Percentiles rank a stretch among this genome's conserved stretches.
These are phyloP conservation scores for Oreochromis aureus DNA, from an alignment of 2,113 vertebrate genomes.

Conservation along the genomic window DNA sequence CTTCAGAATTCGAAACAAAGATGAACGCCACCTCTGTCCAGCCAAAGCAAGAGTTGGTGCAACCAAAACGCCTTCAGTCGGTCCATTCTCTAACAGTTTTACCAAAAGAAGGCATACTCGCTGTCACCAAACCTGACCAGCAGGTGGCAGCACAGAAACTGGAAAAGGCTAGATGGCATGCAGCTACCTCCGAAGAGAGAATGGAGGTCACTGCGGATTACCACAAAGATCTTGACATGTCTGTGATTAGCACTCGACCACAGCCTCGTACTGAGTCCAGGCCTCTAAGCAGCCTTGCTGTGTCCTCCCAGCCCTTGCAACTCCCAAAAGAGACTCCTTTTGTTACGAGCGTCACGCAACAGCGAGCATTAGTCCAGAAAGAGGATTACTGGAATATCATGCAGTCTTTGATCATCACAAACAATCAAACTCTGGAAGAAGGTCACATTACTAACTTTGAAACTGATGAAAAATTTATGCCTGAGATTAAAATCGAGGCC, in stretches of 20 bases:
- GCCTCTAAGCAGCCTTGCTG: slow-evolving; percentile 37
- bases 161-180: slow-evolving; percentile 61
- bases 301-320: slow-evolving; percentile 53
- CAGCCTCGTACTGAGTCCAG: slow-evolving; percentile 45
- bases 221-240: slow-evolving; percentile 51
- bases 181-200: slow-evolving; percentile 62
- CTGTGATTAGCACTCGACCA: slow-evolving; percentile 22
- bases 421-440: slow-evolving; percentile 62
- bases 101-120: slow-evolving; percentile 69
- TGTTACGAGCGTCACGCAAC: slow-evolving; percentile 21
- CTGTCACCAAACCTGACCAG: slow-evolving; percentile 45
- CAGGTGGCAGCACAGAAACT: slow-evolving; percentile 56
- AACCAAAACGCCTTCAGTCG: slow-evolving; percentile 63
- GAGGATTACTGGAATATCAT: slow-evolving; percentile 68
- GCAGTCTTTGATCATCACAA: slow-evolving; percentile 60
- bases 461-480: slow-evolving; percentile 29
- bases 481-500: slow-evolving; percentile 64
- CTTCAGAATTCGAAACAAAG: slow-evolving; percentile 33
- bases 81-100: slow-evolving; percentile 49
- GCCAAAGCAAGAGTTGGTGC: slow-evolving; percentile 50
- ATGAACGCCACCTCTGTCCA: slow-evolving; percentile 11
- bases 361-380: slow-evolving; percentile 69
- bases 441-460: slow-evolving; percentile 56
- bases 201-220: slow-evolving; percentile 51
- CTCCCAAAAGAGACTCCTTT: slow-evolving; percentile 72